Conservation (phyloP, 2,113 vertebrate genomes). For the Cochlearius cochlearius region DNA sequence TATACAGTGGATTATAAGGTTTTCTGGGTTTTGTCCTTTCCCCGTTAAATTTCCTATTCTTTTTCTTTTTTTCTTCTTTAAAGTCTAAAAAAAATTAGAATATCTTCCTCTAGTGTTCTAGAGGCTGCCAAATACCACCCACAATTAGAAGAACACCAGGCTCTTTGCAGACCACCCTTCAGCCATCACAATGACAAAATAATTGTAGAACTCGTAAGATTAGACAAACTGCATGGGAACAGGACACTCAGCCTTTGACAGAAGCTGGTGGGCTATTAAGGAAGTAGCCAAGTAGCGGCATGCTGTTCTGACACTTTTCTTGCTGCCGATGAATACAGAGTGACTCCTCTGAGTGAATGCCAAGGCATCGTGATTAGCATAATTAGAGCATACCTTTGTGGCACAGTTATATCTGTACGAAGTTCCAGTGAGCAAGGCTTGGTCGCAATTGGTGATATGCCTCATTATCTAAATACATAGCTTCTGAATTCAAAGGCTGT, state of each 20-base stretch:
- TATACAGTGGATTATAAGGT: neutral
- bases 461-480: constrained; percentile 1
- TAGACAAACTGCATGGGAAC: constrained; percentile 64
- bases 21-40: neutral
- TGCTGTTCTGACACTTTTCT: constrained; percentile 67
- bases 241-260: constrained; percentile 67
- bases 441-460: constrained; percentile 22
- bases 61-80: neutral
- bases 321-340: constrained; percentile 43
- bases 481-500: constrained; percentile 6
- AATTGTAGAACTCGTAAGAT: constrained; percentile 71
- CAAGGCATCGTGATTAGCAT: constrained; percentile 59
- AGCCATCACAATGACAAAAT: constrained; percentile 71
- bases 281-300: constrained; percentile 66
- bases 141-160: constrained; percentile 17
- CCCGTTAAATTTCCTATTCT: neutral
- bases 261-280: constrained; percentile 69
- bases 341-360: constrained; percentile 57
- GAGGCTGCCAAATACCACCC: constrained; percentile 47
- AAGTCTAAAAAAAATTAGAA: constrained; percentile 13
- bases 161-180: constrained; percentile 54
- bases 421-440: constrained; percentile 34
- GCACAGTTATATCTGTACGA: constrained; percentile 41
- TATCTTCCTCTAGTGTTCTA: neutral
- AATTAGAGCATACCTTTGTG: constrained; percentile 68